phyloP scores from a whole-genome alignment of 2,888 invertebrate genomes.

The Diaphora mendica region DNA sequence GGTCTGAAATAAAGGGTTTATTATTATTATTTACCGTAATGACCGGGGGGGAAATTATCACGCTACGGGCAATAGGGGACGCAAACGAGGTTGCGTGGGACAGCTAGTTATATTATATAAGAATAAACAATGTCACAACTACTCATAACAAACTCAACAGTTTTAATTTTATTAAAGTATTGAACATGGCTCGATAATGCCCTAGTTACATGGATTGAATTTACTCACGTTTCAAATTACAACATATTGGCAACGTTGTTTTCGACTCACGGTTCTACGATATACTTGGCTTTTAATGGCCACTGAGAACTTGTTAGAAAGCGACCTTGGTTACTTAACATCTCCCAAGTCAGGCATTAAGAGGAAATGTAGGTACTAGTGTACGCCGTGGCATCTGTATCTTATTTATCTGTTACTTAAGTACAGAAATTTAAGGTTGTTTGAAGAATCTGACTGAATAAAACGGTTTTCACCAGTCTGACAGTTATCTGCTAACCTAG shows the following conservation, averaged over 20 bases:
- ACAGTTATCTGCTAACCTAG: too few species aligned
- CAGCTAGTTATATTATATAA: too few species aligned
- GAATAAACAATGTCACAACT: too few species aligned
- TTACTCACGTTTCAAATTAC: background rate
- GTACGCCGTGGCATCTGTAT: constrained; percentile 9
- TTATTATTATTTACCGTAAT: too few species aligned
- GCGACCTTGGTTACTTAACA: constrained; percentile 66
- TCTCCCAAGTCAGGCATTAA: constrained; percentile 46
- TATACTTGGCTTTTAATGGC: constrained; percentile 37
- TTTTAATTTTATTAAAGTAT: background rate
- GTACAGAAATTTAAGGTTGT: background rate
- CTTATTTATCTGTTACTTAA: constrained; percentile 1
- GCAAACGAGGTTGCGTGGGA: too few species aligned
- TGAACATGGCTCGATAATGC: constrained; percentile 1
- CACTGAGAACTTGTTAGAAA: constrained; percentile 60
- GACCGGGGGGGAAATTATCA: too few species aligned
- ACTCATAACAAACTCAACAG: too few species aligned
- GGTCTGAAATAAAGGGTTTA: too few species aligned
- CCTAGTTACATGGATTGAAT: constrained; percentile 12
- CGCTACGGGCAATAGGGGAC: too few species aligned
- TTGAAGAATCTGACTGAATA: background rate
- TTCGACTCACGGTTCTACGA: constrained; percentile 37
- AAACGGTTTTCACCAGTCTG: background rate
- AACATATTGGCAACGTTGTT: constrained; percentile 1
- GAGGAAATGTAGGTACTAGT: constrained; percentile 19